A percentile compares a stretch with the other conserved stretches of the same genome.
phyloP scores from a whole-genome alignment of 2,113 vertebrate genomes.

The Rhineura floridana region DNA sequence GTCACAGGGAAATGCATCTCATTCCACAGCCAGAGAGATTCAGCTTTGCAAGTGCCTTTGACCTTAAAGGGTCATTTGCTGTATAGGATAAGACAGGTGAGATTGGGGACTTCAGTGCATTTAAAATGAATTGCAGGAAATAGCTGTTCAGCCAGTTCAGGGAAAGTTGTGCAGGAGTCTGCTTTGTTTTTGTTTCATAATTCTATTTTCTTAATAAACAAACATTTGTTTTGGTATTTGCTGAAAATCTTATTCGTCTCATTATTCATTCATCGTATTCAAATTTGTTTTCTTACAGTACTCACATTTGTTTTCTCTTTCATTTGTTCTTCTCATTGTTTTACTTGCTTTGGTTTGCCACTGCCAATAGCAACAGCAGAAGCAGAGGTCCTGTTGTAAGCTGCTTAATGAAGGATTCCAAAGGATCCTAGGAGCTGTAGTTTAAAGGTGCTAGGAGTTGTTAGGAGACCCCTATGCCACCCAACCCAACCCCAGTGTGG shows the following conservation, averaged over 20 bases:
- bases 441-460: too few relatives aligned
- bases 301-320: not conserved
- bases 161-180: not conserved
- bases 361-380: not conserved
- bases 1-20: slow-evolving; percentile 67
- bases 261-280: not conserved
- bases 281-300: not conserved
- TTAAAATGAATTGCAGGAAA: accelerated
- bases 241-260: not conserved
- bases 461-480: too few relatives aligned
- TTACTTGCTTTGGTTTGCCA: too few relatives aligned
- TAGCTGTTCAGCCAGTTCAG: not conserved
- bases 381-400: not conserved
- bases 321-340: not conserved
- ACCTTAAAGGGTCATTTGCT: slow-evolving; percentile 40
- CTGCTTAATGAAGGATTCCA: too few relatives aligned
- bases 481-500: too few relatives aligned
- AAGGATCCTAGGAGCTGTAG: too few relatives aligned
- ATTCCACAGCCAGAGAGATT: slow-evolving; percentile 59
- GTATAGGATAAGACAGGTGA: not conserved
- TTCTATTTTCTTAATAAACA: too few relatives aligned
- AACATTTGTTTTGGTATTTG: not conserved
- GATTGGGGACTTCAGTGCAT: not conserved
- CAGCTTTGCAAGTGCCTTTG: slow-evolving; percentile 40
- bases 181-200: not conserved